Conservation (phyloP, 2,797 vertebrate genomes). For the Acipenser oxyrinchus region DNA sequence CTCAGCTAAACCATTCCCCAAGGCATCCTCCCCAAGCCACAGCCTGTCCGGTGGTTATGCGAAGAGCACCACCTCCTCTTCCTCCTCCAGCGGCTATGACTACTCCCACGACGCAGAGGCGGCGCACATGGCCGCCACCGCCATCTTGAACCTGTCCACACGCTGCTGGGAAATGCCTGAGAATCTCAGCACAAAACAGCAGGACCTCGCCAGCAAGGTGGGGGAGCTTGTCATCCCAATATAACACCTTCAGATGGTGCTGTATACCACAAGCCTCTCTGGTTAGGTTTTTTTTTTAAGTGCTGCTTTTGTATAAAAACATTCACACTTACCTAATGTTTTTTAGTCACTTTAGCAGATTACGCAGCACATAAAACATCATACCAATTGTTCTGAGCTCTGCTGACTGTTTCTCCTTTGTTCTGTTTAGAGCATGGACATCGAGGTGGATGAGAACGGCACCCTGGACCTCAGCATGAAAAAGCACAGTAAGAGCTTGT, state of each 20-base stretch:
- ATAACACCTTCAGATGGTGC: too few species aligned
- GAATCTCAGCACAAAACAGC: conserved; percentile 89
- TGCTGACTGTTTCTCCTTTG: neutral
- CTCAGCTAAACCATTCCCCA: conserved; percentile 66
- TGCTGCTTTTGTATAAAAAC: too few species aligned
- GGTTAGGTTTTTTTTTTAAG: too few species aligned
- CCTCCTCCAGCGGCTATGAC: conserved; percentile 75
- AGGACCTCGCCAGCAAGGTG: conserved; percentile 62
- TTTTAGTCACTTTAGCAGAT: too few species aligned
- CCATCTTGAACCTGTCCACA: conserved; percentile 95
- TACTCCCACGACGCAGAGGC: conserved; percentile 92
- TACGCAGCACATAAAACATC: too few species aligned
- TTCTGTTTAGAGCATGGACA: conserved; percentile 71
- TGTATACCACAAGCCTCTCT: too few species aligned
- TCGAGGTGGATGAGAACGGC: conserved; percentile 94
- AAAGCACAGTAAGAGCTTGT: conserved; percentile 79
- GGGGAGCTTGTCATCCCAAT: neutral
- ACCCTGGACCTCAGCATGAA: conserved; percentile 97
- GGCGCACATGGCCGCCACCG: conserved; percentile 94
- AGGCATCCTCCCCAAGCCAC: conserved; percentile 74
- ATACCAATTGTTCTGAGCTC: neutral
- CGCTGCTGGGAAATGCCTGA: conserved; percentile 97
- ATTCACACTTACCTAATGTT: too few species aligned
- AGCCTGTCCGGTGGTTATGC: conserved; percentile 69
- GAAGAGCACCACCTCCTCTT: conserved; percentile 59